A percentile compares a stretch with the other conserved stretches of the same genome.
phyloP scores from a whole-genome alignment of 2,113 vertebrate species.

The Galeopterus variegatus region DNA sequence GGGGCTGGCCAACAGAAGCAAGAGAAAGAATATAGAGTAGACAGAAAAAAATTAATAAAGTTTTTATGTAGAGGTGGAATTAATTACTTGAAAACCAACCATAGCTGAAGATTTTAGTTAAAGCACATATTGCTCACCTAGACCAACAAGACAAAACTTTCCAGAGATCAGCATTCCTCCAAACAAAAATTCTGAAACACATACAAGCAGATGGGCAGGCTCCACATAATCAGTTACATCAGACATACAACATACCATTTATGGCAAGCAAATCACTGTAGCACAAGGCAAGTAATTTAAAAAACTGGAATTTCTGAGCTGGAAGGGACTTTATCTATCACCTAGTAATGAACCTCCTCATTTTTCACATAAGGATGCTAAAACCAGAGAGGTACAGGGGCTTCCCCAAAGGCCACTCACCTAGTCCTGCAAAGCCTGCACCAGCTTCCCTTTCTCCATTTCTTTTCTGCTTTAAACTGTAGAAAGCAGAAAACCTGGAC shows the following conservation, averaged over 20 bases:
- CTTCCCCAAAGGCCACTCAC: neutral
- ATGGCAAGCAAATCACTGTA: neutral
- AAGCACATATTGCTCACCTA: neutral
- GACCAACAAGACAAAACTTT: neutral
- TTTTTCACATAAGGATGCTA: neutral
- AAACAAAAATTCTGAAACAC: neutral
- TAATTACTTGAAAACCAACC: neutral
- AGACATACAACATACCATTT: neutral
- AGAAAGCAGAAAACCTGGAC: neutral
- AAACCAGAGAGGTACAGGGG: neutral
- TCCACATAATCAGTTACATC: neutral
- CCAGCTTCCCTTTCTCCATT: neutral
- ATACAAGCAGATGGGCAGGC: neutral
- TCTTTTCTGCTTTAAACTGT: neutral
- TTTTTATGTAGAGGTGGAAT: neutral
- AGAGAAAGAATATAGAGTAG: neutral
- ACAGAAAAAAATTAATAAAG: neutral
- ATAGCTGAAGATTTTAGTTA: neutral
- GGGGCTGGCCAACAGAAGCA: neutral
- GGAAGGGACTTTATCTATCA: neutral
- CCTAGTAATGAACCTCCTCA: neutral
- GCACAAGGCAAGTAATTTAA: neutral
- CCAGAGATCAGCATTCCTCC: neutral
- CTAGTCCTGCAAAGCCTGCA: neutral
- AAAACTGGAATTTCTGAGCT: neutral